Conservation (phyloP, 2,113 vertebrate species). For the Syrmaticus mikado region DNA sequence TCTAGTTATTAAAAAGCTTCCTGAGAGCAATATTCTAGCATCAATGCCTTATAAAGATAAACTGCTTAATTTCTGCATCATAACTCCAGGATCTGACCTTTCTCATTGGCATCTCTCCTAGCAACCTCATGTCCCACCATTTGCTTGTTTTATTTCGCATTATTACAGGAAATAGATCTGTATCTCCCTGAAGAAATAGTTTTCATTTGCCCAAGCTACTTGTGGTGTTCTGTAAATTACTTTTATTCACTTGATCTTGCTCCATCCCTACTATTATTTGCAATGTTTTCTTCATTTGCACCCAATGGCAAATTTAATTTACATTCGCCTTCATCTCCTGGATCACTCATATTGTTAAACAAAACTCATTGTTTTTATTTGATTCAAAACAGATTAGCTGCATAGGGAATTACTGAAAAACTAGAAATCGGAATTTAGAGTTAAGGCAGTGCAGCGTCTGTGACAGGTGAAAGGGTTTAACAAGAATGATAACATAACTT, state of each 20-base stretch:
- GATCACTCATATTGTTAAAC: not conserved
- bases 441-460: not conserved
- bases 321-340: slow-evolving; percentile 19
- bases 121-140: not conserved
- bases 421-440: slow-evolving; percentile 6
- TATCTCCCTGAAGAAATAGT: not conserved
- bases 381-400: not conserved
- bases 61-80: not conserved
- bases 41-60: slow-evolving; percentile 29
- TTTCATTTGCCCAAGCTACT: not conserved
- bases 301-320: slow-evolving; percentile 26
- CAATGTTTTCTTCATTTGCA: slow-evolving; percentile 18
- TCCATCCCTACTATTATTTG: not conserved
- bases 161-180: not conserved
- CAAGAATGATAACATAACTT: slow-evolving; percentile 25
- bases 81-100: not conserved
- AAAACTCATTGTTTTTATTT: not conserved
- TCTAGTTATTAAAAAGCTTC: not conserved
- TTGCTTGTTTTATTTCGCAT: not conserved
- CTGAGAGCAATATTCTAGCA: not conserved
- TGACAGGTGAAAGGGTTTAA: slow-evolving; percentile 48
- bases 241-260: slow-evolving; percentile 42
- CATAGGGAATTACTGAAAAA: slow-evolving; percentile 17
- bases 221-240: slow-evolving; percentile 11
- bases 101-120: not conserved